phyloP scores from a whole-genome alignment of 2,888 invertebrate species.

The Euspilapteryx auroguttella region DNA sequence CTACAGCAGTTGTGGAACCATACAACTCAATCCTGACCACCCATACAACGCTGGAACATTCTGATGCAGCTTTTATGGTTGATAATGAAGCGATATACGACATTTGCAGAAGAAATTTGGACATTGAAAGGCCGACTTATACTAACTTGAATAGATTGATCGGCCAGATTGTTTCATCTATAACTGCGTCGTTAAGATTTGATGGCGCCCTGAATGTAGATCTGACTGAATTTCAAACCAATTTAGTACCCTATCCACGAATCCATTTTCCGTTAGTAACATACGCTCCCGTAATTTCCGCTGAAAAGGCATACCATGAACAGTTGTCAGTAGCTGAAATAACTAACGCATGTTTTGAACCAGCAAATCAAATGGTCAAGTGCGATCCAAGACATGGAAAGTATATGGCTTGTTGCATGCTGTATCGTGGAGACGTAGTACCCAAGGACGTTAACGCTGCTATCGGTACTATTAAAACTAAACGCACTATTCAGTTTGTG shows the following conservation, averaged over 20 bases:
- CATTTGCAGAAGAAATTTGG: conserved; percentile 89
- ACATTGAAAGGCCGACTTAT: conserved; percentile 94
- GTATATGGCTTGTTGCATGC: conserved; percentile 95
- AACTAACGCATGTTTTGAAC: conserved; percentile 94
- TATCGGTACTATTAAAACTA: conserved; percentile 92
- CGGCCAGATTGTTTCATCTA: conserved; percentile 91
- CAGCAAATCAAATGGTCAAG: conserved; percentile 93
- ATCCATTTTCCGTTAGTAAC: conserved; percentile 93
- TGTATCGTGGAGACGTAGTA: too few relatives aligned
- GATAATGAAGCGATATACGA: conserved; percentile 90
- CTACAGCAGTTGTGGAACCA: conserved; percentile 90
- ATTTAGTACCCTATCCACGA: conserved; percentile 91
- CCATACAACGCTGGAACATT: conserved; percentile 92
- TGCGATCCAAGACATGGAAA: conserved; percentile 90
- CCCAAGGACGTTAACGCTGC: conserved; percentile 92
- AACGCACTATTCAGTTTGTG: conserved; percentile 90
- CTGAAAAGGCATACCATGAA: conserved; percentile 93
- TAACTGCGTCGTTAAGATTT: conserved; percentile 89
- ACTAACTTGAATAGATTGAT: conserved; percentile 94
- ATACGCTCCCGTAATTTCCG: conserved; percentile 89
- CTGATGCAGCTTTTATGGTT: conserved; percentile 95
- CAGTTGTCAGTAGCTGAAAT: conserved; percentile 90
- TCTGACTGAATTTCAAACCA: conserved; percentile 91
- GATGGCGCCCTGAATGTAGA: conserved; percentile 92
- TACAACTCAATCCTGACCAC: conserved; percentile 96